Evolutionary conservation across 2,888 invertebrate genomes (phyloP).

Genomic region (Pimpla rufipes): DNA sequence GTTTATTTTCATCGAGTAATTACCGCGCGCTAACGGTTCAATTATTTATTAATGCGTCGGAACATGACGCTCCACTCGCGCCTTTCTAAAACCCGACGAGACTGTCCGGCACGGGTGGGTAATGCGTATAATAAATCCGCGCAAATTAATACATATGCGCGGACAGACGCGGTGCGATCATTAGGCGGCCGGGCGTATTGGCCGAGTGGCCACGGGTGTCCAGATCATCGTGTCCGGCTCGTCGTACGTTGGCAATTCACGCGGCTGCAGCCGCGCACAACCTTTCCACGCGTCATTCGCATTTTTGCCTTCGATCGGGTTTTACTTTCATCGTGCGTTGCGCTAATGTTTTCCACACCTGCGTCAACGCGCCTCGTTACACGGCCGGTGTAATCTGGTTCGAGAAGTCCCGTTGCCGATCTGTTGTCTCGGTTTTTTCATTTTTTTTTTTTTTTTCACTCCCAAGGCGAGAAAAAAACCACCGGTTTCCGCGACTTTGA

Average conservation of each 20-base stretch:
- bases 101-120: neutral
- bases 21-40: constrained; percentile 38
- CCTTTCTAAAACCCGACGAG: constrained; percentile 63
- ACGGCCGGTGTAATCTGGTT: constrained; percentile 36
- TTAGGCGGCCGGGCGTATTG: constrained; percentile 50
- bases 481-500: too few relatives aligned
- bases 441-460: neutral
- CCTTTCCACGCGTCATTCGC: constrained; percentile 41
- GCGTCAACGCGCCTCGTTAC: constrained; percentile 25
- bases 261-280: constrained; percentile 7
- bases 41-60: constrained; percentile 56
- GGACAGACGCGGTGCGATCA: constrained; percentile 38
- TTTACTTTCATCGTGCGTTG: constrained; percentile 60
- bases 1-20: constrained; percentile 4
- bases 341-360: constrained; percentile 27
- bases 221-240: constrained; percentile 31
- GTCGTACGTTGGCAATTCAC: constrained; percentile 27
- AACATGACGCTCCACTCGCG: constrained; percentile 30
- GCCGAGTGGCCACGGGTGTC: constrained; percentile 36
- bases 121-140: constrained; percentile 12
- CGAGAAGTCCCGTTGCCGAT: constrained; percentile 8
- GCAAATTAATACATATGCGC: neutral
- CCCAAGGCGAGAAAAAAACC: too few relatives aligned
- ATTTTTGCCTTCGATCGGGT: constrained; percentile 47
- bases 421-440: neutral